Evolutionary conservation across 2,113 vertebrate genomes (phyloP), one percentile per base, ranked within the genome.

Genomic region (Sminthopsis crassicaudata): DNA sequence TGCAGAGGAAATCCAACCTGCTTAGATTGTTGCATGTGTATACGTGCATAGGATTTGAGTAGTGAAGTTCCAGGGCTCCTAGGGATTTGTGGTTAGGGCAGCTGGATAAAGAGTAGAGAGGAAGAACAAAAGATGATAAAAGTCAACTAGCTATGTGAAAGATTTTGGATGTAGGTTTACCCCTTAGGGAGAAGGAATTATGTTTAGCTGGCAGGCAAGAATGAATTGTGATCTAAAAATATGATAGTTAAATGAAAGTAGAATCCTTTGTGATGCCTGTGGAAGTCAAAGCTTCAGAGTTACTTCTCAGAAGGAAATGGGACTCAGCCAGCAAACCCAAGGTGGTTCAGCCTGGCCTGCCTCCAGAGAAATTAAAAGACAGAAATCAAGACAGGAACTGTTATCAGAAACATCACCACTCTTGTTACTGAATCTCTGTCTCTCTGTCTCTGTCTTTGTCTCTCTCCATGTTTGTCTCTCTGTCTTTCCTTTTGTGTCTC

Each of bases 101-200:
- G 67, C 67, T 84, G 67, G n/a, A 26, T n/a, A 42, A n/a, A 76
- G 60, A 76, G 30, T 7, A 76, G 60, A 84, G 19, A 76, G 36
- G 67, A 42, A 42, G 67, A 84, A 84, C 67, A 84, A 84, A 84
- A 84, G 67, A 84, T 84, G 67, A 84, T 84, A 84, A 84, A 84
- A 84, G 36, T 42, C 67, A 42, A 84, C 67, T 84, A 84, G 67
- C 67, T 84, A 8, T 42, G 67, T 22, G 67, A 42, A 84, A 84
- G 67, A 84, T 84, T 84, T 84, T 84, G 67, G n/a, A 84, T 84
- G n/a, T 84, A 84, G 67, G 67, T 84, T 84, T 84, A 84, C n/a
- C n/a, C 67, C 67, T 42, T 84, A 42, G 67, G 67, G 67, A 84
- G n/a, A 84, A 84, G 67, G n/a, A 84, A 84, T 84, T 84, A 84